A percentile compares a stretch with the other conserved stretches of the same genome.
These are phyloP conservation scores for Hapalemur alaotrensis DNA, from an alignment of 2,797 vertebrate genomes.

Conservation along the genomic window DNA sequence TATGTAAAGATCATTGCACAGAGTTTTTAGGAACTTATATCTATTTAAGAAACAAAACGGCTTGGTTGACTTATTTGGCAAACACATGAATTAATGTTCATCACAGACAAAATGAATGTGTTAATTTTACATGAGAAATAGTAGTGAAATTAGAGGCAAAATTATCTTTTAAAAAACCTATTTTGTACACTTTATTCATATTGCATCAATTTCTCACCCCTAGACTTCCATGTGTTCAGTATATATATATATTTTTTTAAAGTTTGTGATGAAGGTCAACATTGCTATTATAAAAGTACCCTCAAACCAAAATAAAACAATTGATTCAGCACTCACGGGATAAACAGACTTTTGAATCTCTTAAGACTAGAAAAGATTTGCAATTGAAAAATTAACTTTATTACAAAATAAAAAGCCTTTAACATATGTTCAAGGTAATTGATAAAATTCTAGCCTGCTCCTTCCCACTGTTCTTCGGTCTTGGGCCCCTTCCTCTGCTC, in stretches of 20 bases:
- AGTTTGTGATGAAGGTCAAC: background rate
- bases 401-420: background rate
- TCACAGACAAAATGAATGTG: background rate
- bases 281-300: background rate
- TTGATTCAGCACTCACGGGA: background rate
- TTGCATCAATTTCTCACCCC: background rate
- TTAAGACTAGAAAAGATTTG: background rate
- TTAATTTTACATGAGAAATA: constrained; percentile 5
- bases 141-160: background rate
- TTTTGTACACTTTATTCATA: background rate
- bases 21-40: background rate
- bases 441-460: background rate
- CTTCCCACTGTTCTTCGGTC: background rate
- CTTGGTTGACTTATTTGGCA: background rate
- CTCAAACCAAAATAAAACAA: background rate
- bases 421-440: background rate
- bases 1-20: background rate
- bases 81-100: background rate
- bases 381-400: background rate
- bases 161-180: background rate
- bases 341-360: background rate
- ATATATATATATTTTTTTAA: background rate
- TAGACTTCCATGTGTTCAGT: background rate
- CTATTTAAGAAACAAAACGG: background rate
- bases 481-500: background rate